Evolutionary conservation across 37 sponge, comb jelly and placozoan genomes (phyloP).

Genomic region (Crambe crambe): DNA sequence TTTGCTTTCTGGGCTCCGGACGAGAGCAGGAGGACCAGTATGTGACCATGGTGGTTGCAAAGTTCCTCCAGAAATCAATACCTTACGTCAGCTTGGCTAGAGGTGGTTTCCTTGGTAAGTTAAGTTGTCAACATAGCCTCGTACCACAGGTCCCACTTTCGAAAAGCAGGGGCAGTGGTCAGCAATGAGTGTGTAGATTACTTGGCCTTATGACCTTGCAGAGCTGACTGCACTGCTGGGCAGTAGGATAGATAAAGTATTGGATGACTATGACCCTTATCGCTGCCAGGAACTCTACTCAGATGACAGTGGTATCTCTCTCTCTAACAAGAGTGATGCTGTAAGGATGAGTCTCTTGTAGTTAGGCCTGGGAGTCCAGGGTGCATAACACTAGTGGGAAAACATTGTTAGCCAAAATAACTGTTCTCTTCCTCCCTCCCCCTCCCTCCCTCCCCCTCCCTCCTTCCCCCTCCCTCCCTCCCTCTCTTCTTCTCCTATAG

Average conservation of each 20-base stretch:
- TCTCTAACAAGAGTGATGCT: constrained; percentile 29
- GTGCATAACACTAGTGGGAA: neutral
- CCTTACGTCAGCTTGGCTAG: constrained; percentile 79
- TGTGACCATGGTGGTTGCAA: constrained; percentile 91
- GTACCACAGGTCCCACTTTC: too few species aligned
- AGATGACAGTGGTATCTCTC: constrained; percentile 16
- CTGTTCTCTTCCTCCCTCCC: neutral
- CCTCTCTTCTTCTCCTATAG: neutral
- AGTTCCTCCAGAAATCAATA: constrained; percentile 85
- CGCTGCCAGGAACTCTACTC: constrained; percentile 39
- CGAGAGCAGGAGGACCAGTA: constrained; percentile 92
- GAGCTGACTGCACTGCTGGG: neutral
- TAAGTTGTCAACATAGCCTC: neutral
- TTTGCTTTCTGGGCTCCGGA: constrained; percentile 93
- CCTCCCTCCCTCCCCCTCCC: neutral
- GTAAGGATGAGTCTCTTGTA: constrained; percentile 29
- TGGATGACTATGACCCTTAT: constrained; percentile 71
- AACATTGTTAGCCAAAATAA: neutral
- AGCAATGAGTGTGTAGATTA: neutral
- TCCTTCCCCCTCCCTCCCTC: neutral
- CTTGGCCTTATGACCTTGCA: too few species aligned
- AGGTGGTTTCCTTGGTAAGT: constrained; percentile 80
- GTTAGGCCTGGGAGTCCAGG: neutral
- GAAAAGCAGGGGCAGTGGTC: neutral
- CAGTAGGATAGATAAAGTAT: neutral